Base-by-base conservation (phyloP, 2,797 vertebrate species). In the Limnodromus scolopaceus region DNA sequence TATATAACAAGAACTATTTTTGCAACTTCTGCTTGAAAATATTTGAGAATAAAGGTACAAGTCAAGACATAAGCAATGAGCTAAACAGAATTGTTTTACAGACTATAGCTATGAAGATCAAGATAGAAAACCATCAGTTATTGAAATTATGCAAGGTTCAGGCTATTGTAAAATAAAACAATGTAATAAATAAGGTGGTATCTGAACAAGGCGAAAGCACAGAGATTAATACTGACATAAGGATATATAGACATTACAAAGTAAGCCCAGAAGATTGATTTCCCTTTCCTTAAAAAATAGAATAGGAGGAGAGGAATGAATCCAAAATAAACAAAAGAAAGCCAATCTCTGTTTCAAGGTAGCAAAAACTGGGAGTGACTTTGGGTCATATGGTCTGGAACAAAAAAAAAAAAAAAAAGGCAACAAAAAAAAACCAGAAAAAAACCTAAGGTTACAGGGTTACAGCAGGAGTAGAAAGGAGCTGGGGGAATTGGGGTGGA, bases 61-160 rank as follows among this genome's bases (percentile, higher is more conserved):
- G 36, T 43, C 22, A 36, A 82, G 66, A 25, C 3, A 51, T 16
- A 72, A 49, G 16, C 18, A 87, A 32, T 39, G 7, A 89, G 43
- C 23, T 85, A 61, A 76, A 68, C 2, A 45, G 51, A 55, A 60
- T 36, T 34, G 18, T 10, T 91, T 90, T 84, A 57, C 23, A 87
- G 65, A 86, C 5, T 4, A 2, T 61, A 43, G 14, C 25, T 92
- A 38, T 43, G 32, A 93, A 45, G 22, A 92, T 39, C 63, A 51
- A 78, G 34, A 49, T 71, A 51, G 74, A 94, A 88, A 93, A 38
- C 7, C 11, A 55, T 76, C 27, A 20, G 13, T 86, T 88, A 90
- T 13, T n/a, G 64, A 90, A 63, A 77, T 87, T 66, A 64, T 34
- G 10, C 11, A 92, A 57, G 3, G 46, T 76, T 61, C 54, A 64